Conservation (phyloP, 2,888 invertebrate genomes). For the Drosophila mettleri region DNA sequence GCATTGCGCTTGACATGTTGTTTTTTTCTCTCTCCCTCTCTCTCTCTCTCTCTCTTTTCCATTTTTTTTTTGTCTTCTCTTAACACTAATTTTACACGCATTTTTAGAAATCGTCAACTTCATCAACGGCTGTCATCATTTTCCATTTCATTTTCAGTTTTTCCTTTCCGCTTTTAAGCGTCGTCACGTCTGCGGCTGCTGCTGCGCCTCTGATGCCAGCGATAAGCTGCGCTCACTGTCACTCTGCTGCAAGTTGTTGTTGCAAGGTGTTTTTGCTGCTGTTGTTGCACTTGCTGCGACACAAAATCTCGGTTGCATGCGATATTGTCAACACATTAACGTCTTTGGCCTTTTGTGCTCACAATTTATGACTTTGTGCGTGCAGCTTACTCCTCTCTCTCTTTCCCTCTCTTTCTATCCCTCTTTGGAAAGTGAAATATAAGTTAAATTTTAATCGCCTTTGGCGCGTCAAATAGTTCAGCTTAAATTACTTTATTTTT, state of each 20-base stretch:
- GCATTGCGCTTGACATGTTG: conserved; percentile 80
- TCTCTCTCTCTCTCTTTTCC: too few relatives aligned
- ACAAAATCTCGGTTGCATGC: conserved; percentile 71
- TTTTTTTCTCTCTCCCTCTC: too few relatives aligned
- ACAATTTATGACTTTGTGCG: conserved; percentile 76
- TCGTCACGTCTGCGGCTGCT: conserved; percentile 60
- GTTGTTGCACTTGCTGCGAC: conserved; percentile 35
- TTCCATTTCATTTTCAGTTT: conserved; percentile 18
- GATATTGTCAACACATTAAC: conserved; percentile 81
- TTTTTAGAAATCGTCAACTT: conserved; percentile 82
- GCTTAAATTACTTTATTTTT: conserved; percentile 73
- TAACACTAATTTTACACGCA: conserved; percentile 81
- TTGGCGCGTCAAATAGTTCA: conserved; percentile 72
- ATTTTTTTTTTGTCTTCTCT: too few relatives aligned
- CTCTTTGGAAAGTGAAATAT: conserved; percentile 76
- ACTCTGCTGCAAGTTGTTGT: conserved; percentile 20
- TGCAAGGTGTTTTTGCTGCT: conserved; percentile 7
- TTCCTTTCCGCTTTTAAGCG: conserved; percentile 41
- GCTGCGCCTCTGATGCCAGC: conserved; percentile 59
- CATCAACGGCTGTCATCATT: conserved; percentile 80
- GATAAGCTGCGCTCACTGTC: conserved; percentile 68
- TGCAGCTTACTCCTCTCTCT: conserved; percentile 23
- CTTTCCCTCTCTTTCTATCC: neutral
- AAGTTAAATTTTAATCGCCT: conserved; percentile 79
- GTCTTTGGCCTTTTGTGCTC: conserved; percentile 77